Base-by-base conservation (phyloP, 2,113 vertebrate genomes). In the Heterotis niloticus region DNA sequence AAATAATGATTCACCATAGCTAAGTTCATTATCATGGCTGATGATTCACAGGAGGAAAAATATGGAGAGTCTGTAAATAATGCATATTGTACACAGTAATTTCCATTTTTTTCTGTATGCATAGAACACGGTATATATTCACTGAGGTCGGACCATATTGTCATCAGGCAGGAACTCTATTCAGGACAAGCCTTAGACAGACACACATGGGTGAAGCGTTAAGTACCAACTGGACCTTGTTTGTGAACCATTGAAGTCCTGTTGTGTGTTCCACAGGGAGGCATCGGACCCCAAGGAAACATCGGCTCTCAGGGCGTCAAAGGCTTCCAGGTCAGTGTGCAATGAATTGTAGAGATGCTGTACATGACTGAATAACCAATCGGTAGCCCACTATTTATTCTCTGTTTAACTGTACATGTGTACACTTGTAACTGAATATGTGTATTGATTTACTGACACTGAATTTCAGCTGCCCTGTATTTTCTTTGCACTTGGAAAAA, bases 241-340 rank as follows among this genome's bases (percentile, higher is more conserved):
- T 75, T 18, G 57, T 64, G 26, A 51, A 13, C 7, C 66, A 17
- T 28, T 82, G 10, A 59, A 75, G 66, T 81, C 80, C 71, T 68
- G 14, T 24, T 85, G 20, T 87, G 54, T 80, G 68, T 89, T 80
- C 85, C 67, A 54, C 89, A 98, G 97, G 98, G 98, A 23, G 91
- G 92, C 0, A 90, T 96, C 0, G 98, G 97, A 82, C 90, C 92
- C 0, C 88, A 85, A 75, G 98, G 97, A 28, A 93, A 92, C n/a
- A 1, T 62, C 0, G 97, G 97, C 76, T 87, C 86, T 44, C 91
- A 90, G 0, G 98, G 98, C 13, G 70, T 94, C 14, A 93, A 93
- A 87, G 97, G 97, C 70, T 98, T 94, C 87, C 97, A 99, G 96
- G 96, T 96, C 65, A 80, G 93, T 88, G 66, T 59, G 54, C 69